Evolutionary conservation across 2,797 vertebrate genomes (phyloP).

Genomic region (Bothrops alternatus): DNA sequence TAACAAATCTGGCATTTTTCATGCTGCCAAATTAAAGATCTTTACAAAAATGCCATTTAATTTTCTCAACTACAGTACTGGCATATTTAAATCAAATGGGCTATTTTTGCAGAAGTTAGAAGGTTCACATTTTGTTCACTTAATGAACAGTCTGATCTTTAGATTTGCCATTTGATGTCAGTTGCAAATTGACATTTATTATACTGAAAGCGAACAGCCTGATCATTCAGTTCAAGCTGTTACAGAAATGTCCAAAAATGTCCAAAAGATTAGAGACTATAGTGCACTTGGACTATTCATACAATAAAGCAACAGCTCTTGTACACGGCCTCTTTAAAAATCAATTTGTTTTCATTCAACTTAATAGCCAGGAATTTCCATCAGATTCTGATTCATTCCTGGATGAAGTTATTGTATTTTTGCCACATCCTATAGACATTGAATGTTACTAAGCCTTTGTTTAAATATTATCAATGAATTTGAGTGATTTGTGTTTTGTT

Average conservation of each 20-base stretch:
- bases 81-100: not conserved
- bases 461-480: not conserved
- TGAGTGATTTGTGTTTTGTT: not conserved
- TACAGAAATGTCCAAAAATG: not conserved
- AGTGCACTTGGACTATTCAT: not conserved
- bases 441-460: not conserved
- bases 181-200: not conserved
- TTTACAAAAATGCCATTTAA: constrained; percentile 4
- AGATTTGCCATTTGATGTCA: not conserved
- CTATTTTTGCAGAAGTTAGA: not conserved
- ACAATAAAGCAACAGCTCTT: not conserved
- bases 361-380: not conserved
- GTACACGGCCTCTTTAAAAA: not conserved
- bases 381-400: not conserved
- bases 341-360: not conserved
- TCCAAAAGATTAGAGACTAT: not conserved
- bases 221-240: not conserved
- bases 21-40: not conserved
- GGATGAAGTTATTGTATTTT: not conserved
- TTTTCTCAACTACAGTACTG: not conserved
- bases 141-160: constrained; percentile 12
- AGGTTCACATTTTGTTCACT: constrained; percentile 1
- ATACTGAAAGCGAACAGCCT: not conserved
- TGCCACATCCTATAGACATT: not conserved
- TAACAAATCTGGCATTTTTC: not conserved